A percentile compares a stretch with the other conserved stretches of the same genome.
Evolutionary conservation across 2,113 vertebrate species (phyloP).

Genomic region (Ahaetulla prasina): DNA sequence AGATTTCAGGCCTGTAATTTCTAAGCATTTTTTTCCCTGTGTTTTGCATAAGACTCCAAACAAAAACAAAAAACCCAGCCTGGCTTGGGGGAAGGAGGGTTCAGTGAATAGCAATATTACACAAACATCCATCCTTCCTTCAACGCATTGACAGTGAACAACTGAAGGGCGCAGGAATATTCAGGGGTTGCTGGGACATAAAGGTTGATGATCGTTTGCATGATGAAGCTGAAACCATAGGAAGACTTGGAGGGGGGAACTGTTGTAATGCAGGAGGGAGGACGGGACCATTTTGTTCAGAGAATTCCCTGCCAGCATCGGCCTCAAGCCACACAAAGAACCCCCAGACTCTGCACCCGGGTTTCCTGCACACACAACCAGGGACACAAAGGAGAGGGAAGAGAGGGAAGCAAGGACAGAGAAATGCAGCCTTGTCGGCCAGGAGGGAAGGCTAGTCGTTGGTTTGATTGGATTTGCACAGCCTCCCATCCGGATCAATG

Average conservation of each 20-base stretch:
- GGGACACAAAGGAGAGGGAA: accelerated
- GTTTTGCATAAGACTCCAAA: background rate
- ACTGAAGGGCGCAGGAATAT: background rate
- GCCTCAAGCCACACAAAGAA: background rate
- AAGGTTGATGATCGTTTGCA: background rate
- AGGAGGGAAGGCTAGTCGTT: accelerated
- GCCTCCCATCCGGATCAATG: background rate
- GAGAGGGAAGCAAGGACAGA: accelerated
- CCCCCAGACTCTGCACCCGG: background rate
- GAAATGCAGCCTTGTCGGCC: background rate
- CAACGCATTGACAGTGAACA: background rate
- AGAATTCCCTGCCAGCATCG: background rate
- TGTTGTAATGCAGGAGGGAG: background rate
- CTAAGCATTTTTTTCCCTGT: background rate
- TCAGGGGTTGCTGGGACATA: background rate
- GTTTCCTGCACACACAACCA: background rate
- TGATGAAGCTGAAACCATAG: background rate
- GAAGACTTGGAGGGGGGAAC: background rate
- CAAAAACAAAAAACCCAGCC: background rate
- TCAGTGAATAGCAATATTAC: background rate
- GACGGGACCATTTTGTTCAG: background rate
- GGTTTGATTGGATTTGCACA: background rate
- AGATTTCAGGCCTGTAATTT: background rate
- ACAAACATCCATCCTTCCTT: background rate
- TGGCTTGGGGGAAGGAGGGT: background rate